Percentiles rank a stretch among this genome's conserved stretches.
phyloP scores from a whole-genome alignment of 2,888 invertebrate genomes.

The Ceramica pisi region DNA sequence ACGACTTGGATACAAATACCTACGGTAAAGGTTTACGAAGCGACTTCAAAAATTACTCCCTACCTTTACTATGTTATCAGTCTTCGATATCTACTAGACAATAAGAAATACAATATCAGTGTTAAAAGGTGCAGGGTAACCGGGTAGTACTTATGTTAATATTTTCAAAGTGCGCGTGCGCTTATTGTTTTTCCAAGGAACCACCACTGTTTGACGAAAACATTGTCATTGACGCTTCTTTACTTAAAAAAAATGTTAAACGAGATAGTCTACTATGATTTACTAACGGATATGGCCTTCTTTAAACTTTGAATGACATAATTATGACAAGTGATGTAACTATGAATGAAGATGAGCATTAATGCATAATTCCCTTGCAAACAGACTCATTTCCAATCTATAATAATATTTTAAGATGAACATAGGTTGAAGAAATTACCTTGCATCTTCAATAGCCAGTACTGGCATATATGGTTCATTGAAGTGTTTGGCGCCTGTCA shows the following conservation, averaged over 20 bases:
- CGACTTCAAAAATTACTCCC: background rate
- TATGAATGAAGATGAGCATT: constrained; percentile 15
- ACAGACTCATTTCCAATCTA: constrained; percentile 15
- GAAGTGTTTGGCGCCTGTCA: constrained; percentile 90
- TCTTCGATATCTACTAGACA: no score
- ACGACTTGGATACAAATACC: background rate
- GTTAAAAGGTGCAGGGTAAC: background rate
- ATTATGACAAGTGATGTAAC: background rate
- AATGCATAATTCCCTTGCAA: constrained; percentile 5
- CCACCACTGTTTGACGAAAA: constrained; percentile 56
- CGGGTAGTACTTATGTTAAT: background rate
- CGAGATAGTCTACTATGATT: background rate
- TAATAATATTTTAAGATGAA: background rate
- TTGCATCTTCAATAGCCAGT: constrained; percentile 92
- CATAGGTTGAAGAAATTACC: constrained; percentile 77
- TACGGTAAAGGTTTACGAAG: background rate
- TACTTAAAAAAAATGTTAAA: background rate
- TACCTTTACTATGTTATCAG: background rate
- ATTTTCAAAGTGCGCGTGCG: background rate
- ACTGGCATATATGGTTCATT: constrained; percentile 93
- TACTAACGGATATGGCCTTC: background rate
- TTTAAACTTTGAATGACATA: constrained; percentile 14
- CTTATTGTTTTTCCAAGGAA: constrained; percentile 2
- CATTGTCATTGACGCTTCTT: background rate
- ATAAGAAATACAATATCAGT: background rate